Percentiles rank a stretch among this genome's conserved stretches.
phyloP scores from a whole-genome alignment of 2,888 invertebrate species.

The Zele albiditarsus region DNA sequence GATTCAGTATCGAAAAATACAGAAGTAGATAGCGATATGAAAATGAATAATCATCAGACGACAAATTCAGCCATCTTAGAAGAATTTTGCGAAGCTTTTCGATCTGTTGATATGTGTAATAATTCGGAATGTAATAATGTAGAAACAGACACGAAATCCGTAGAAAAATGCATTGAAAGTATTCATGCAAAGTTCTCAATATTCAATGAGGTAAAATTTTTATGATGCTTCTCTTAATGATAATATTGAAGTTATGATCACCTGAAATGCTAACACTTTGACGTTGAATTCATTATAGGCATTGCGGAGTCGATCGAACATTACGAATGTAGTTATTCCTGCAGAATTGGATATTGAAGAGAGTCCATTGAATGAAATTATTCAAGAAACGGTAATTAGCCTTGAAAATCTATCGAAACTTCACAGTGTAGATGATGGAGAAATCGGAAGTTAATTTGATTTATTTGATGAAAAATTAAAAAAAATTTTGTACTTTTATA shows the following conservation, averaged over 20 bases:
- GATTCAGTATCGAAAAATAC: not conserved
- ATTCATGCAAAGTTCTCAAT: constrained; percentile 25
- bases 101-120: constrained; percentile 12
- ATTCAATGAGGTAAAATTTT: constrained; percentile 1
- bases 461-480: not conserved
- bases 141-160: not conserved
- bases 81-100: constrained; percentile 27
- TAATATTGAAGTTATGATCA: not conserved
- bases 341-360: constrained; percentile 1
- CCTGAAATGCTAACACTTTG: not conserved
- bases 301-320: constrained; percentile 14
- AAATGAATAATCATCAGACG: not conserved
- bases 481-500: not conserved
- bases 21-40: not conserved
- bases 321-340: constrained; percentile 1
- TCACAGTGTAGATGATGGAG: not conserved
- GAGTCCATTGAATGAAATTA: constrained; percentile 17
- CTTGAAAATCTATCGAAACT: constrained; percentile 25
- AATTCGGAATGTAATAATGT: not conserved
- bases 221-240: not conserved
- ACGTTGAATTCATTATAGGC: not conserved
- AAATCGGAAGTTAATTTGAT: not conserved
- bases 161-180: constrained; percentile 22
- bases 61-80: not conserved
- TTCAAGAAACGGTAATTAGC: constrained; percentile 19